Conservation (phyloP, 2,888 invertebrate species). For the Oscheius sp. region DNA sequence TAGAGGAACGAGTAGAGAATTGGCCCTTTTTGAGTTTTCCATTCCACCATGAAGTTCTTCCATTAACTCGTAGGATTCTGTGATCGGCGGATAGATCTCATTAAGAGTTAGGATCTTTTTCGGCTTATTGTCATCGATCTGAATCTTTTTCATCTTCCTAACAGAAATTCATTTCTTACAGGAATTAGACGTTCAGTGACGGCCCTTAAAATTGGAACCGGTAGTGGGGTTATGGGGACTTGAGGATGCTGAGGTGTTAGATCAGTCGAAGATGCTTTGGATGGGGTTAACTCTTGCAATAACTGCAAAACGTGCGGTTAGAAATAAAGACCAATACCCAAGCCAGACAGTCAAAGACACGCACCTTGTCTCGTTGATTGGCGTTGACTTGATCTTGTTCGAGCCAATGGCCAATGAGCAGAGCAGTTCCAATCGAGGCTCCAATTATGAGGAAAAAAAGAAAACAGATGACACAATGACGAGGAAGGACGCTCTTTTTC, state of each 20-base stretch:
- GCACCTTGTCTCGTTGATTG: conserved; percentile 3
- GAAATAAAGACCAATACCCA: no score
- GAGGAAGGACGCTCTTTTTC: conserved; percentile 76
- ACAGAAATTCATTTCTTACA: background rate
- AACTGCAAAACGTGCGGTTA: background rate
- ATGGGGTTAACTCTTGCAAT: conserved; percentile 15
- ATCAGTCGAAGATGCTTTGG: background rate
- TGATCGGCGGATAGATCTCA: conserved; percentile 25
- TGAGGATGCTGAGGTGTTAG: background rate
- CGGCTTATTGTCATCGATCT: background rate
- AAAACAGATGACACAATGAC: conserved; percentile 55
- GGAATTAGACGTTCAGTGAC: conserved; percentile 21
- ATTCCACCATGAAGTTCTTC: conserved; percentile 39
- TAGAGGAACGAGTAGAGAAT: conserved; percentile 56
- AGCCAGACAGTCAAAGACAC: no score
- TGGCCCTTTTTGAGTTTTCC: conserved; percentile 22
- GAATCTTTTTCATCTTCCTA: background rate
- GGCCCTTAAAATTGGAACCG: conserved; percentile 8
- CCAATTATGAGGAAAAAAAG: conserved; percentile 59
- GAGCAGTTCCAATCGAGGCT: conserved; percentile 56
- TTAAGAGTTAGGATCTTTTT: background rate
- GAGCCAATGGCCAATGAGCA: conserved; percentile 62
- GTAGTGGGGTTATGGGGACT: background rate
- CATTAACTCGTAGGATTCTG: conserved; percentile 20
- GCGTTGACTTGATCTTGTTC: conserved; percentile 39